Base-by-base conservation (phyloP, 2,888 invertebrate genomes). In the Melieria crassipennis region DNA sequence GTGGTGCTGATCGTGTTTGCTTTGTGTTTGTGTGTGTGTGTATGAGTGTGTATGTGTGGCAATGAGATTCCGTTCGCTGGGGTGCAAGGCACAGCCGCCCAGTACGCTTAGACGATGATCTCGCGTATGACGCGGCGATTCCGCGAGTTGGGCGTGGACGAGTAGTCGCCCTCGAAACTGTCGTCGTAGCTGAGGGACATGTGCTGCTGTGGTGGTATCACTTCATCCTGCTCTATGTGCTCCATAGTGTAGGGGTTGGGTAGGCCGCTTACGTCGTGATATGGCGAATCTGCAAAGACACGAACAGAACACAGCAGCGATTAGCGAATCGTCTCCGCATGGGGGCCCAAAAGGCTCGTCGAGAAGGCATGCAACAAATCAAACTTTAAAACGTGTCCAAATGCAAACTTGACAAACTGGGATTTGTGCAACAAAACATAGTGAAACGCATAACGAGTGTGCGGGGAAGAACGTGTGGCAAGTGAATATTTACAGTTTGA, bases 101-200 rank as follows among this genome's bases (percentile, higher is more conserved):
- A 30, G 30, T 3, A 30, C 30, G 30, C 73, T 85, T 86, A 87
- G 84, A 97, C 97, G 87, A 97, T 97, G 87, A 97, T 97, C 88
- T 97, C 97, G 80, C 96, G 92, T 84, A 97, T 96, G 87, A 97
- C 96, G 85, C 97, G 90, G 79, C 96, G 91, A 83, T 94, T 94
- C 85, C 96, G 92, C 81, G 96, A 95, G 89, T 96, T 96, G 75
- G 96, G 96, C 79, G 97, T 96, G 78, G 96, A 96, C 77, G 96
- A 96, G 88, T 96, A 96, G 69, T 96, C 97, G 75, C 95, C 95
- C 88, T 96, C 97, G 67, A 96, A 90, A 80, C 95, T 95, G 88
- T 96, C 96, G 88, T 97, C 96, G 88, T 96, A 96, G 85, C 94
- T 94, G 80, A 96, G 91, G 73, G 94, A 94, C 87, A 95, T 91